Percentiles rank a stretch among this genome's conserved stretches.
phyloP scores from a whole-genome alignment of 2,888 invertebrate genomes.

The Liposcelis brunnea region DNA sequence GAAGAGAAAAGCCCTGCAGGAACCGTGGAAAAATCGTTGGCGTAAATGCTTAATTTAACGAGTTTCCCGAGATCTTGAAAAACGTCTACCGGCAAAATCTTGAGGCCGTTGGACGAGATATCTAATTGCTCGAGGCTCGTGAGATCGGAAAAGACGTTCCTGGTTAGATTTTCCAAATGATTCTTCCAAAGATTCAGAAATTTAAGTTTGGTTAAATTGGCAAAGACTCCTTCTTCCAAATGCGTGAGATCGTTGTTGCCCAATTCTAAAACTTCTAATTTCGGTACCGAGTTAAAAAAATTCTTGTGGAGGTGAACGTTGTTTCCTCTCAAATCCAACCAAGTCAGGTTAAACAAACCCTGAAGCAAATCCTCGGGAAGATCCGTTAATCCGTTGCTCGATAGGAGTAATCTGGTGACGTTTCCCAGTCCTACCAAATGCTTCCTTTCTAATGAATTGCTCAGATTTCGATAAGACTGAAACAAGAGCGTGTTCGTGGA shows the following conservation, averaged over 20 bases:
- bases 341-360: constrained; percentile 35
- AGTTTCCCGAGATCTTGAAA: constrained; percentile 11
- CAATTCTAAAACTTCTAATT: constrained; percentile 42
- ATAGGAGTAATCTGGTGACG: constrained; percentile 36
- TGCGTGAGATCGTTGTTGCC: constrained; percentile 45
- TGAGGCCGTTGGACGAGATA: constrained; percentile 41
- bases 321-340: constrained; percentile 45
- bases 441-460: constrained; percentile 35
- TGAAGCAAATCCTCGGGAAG: constrained; percentile 43
- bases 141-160: constrained; percentile 43
- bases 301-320: constrained; percentile 37
- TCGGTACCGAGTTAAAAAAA: constrained; percentile 33
- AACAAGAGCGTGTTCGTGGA: constrained; percentile 24
- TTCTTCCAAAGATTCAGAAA: constrained; percentile 53
- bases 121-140: constrained; percentile 45
- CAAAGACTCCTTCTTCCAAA: constrained; percentile 42
- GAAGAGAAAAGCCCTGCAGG: constrained; percentile 39
- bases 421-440: constrained; percentile 39
- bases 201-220: constrained; percentile 37
- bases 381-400: constrained; percentile 40
- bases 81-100: neutral
- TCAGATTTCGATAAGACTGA: constrained; percentile 32
- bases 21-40: constrained; percentile 45
- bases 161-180: constrained; percentile 41
- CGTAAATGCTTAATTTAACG: constrained; percentile 39